A percentile compares a stretch with the other conserved stretches of the same genome.
Conservation (phyloP, 1,140 invertebrate species). For the Heliconius melpomene region DNA sequence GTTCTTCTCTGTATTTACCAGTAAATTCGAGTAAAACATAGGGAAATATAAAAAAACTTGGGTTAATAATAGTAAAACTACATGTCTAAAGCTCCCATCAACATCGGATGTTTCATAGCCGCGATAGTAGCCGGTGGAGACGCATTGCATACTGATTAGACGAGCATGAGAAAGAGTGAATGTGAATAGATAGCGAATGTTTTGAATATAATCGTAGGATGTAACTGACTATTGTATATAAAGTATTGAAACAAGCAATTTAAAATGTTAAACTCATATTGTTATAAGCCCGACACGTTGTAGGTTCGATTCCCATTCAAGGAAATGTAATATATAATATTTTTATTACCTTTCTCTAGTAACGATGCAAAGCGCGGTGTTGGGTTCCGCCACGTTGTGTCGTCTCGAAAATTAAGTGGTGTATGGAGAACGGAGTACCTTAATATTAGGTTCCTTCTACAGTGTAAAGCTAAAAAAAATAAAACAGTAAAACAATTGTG, state of each 20-base stretch:
- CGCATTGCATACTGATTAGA: constrained; percentile 7
- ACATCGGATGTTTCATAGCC: background rate
- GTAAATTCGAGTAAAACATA: too few relatives aligned
- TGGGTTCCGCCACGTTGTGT: background rate
- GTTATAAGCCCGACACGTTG: background rate
- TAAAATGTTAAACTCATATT: background rate
- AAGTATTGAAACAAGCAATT: too few relatives aligned
- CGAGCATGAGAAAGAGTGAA: constrained; percentile 8
- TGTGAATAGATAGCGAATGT: constrained; percentile 9
- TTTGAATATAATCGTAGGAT: constrained; percentile 6
- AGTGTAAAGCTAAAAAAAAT: background rate
- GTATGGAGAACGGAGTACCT: background rate
- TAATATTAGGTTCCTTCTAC: background rate
- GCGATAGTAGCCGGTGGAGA: background rate
- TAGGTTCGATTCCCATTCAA: background rate
- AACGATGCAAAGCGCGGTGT: background rate
- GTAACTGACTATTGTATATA: background rate
- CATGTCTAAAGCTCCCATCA: background rate
- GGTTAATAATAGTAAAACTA: constrained; percentile 4
- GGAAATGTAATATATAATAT: background rate
- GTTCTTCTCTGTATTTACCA: too few relatives aligned
- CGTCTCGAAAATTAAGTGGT: too few relatives aligned
- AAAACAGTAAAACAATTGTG: background rate
- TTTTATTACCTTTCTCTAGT: background rate
- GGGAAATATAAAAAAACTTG: background rate